Base-by-base conservation (phyloP, 1,140 invertebrate genomes). In the Pararge aegeria region DNA sequence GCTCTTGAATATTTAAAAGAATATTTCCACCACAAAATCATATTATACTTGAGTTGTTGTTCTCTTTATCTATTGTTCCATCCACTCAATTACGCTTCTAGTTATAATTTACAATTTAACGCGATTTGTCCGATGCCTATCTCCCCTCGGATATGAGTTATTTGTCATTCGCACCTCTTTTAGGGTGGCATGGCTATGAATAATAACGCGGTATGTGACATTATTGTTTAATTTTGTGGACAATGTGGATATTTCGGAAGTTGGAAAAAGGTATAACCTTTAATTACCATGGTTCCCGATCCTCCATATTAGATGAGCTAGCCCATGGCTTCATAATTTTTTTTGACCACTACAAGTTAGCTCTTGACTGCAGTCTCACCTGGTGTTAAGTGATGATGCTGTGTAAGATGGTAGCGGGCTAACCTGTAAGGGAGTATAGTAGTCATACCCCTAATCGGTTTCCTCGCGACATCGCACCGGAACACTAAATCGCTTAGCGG, bases 31-130 rank as follows among this genome's bases (percentile, higher is more conserved):
- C n/a, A n/a, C n/a, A n/a, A n/a, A n/a, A n/a, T n/a, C 16, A 7
- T 18, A 42, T 16, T 12, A 12, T 12, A 37, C 2, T 5, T 12
- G 3, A 12, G 9, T 37, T 12, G 12, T 37, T 15, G 6, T 16
- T 16, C 3, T 18, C 7, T 46, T 46, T 21, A 46, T 46, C 42
- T 46, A 20, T 46, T 10, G 20, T 12, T 46, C 42, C 42, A 46
- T 46, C 42, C 61, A 50, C 61, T 63, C 54, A 63, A 51, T 63
- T 51, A 63, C 54, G 48, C 46, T 42, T 55, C 61, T 52, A 34
- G 30, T 46, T 55, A 55, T 63, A 63, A 63, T 56, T 63, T 53
- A 63, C 37, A 46, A 56, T 62, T 62, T 55, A 48, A 63, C 61
- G 49, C 54, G 49, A 63, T 63, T 57, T 63, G 54, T 56, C 37